phyloP scores from a whole-genome alignment of 2,113 vertebrate species.

The Ophiodon elongatus region DNA sequence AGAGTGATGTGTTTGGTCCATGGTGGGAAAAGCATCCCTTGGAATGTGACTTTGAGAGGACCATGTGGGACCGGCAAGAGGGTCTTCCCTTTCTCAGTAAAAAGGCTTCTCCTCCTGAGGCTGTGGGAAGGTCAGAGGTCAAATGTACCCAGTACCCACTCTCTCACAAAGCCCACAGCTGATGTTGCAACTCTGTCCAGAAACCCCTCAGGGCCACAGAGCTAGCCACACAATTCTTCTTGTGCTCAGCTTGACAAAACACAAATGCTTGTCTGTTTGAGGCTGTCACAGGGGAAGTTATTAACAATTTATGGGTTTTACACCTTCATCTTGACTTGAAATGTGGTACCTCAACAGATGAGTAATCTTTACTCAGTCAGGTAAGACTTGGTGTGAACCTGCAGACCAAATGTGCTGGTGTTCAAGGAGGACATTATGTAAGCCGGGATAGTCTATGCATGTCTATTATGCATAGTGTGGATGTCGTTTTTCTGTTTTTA shows the following conservation, averaged over 20 bases:
- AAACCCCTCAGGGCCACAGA: constrained; percentile 53
- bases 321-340: constrained; percentile 15
- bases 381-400: constrained; percentile 31
- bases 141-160: constrained; percentile 69
- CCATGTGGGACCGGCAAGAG: constrained; percentile 73
- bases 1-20: constrained; percentile 78
- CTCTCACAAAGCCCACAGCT: constrained; percentile 71
- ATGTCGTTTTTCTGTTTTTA: neutral
- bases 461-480: constrained; percentile 28
- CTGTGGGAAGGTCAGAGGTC: constrained; percentile 71
- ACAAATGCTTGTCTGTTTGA: constrained; percentile 24
- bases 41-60: constrained; percentile 82
- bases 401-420: constrained; percentile 9
- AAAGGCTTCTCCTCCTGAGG: constrained; percentile 72
- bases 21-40: constrained; percentile 82
- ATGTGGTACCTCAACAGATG: constrained; percentile 24
- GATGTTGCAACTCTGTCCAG: constrained; percentile 61
- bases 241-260: constrained; percentile 21
- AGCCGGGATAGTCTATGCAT: constrained; percentile 37
- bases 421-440: constrained; percentile 24
- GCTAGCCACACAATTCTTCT: constrained; percentile 26
- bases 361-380: constrained; percentile 39
- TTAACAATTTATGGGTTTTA: neutral
- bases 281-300: constrained; percentile 16
- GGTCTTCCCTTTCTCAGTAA: constrained; percentile 74